Evolutionary conservation across 2,797 vertebrate species (phyloP).

Genomic region (Momotus momota): DNA sequence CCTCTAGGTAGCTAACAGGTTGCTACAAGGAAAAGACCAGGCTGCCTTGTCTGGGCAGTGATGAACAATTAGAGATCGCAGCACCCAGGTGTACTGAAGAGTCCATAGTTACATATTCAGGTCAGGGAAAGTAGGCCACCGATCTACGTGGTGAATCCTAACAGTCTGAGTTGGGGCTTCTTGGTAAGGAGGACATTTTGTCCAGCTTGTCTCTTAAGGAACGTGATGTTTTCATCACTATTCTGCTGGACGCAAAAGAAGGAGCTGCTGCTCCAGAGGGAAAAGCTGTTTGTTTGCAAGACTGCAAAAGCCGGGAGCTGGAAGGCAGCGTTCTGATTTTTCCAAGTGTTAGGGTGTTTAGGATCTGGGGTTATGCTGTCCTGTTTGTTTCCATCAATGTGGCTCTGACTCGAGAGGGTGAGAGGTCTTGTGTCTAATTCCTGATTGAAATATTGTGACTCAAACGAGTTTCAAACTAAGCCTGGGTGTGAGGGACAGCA

Average conservation of each 20-base stretch:
- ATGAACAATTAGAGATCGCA: constrained; percentile 10
- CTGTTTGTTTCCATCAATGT: neutral
- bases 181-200: neutral
- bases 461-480: neutral
- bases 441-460: neutral
- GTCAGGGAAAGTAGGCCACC: constrained; percentile 15
- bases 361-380: neutral
- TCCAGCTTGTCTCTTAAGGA: neutral
- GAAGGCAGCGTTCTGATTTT: neutral
- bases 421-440: neutral
- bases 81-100: neutral
- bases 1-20: neutral
- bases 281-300: neutral
- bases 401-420: neutral
- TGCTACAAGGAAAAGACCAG: neutral
- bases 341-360: neutral
- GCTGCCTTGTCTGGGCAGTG: neutral
- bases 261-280: neutral
- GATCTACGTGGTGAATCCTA: neutral
- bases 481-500: neutral
- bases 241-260: neutral
- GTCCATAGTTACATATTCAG: neutral
- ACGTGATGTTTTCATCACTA: neutral
- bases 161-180: neutral
- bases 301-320: neutral